Evolutionary conservation across 1,140 invertebrate species (phyloP).

Genomic region (Brachionus manjavacas): DNA sequence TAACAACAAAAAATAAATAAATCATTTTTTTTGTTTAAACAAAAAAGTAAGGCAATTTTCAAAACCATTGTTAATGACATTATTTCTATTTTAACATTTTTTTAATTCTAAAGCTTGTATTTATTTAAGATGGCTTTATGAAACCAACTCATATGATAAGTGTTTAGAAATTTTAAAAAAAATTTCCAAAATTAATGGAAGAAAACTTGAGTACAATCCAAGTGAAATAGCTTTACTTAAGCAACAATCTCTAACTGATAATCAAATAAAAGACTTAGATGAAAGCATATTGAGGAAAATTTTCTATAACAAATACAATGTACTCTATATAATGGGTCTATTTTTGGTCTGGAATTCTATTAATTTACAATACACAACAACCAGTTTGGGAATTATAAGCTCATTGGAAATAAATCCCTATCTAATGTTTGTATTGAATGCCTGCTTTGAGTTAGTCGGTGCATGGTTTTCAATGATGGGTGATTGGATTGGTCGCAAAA

Average conservation of each 20-base stretch:
- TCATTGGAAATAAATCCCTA: slow-evolving; percentile 33
- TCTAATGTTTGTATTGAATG: slow-evolving; percentile 14
- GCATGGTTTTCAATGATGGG: not conserved
- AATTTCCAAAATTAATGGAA: not conserved
- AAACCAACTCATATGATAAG: not conserved
- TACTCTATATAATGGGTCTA: not conserved
- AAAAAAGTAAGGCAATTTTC: too few species aligned
- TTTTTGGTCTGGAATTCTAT: slow-evolving; percentile 27
- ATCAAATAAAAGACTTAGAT: not conserved
- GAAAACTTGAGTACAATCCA: not conserved
- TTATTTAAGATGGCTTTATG: not conserved
- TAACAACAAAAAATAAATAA: too few species aligned
- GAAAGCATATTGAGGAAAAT: not conserved
- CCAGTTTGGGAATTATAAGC: not conserved
- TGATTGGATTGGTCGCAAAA: not conserved
- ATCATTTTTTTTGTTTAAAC: too few species aligned
- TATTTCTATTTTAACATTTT: too few species aligned
- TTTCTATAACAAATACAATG: not conserved
- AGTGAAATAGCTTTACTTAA: not conserved
- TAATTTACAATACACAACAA: not conserved
- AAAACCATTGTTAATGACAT: too few species aligned
- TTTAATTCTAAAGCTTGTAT: not conserved
- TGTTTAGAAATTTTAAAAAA: not conserved
- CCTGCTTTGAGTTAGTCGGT: slow-evolving; percentile 13
- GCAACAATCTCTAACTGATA: not conserved